Evolutionary conservation across 2,888 invertebrate genomes (phyloP).

Genomic region (Tillus elongatus): DNA sequence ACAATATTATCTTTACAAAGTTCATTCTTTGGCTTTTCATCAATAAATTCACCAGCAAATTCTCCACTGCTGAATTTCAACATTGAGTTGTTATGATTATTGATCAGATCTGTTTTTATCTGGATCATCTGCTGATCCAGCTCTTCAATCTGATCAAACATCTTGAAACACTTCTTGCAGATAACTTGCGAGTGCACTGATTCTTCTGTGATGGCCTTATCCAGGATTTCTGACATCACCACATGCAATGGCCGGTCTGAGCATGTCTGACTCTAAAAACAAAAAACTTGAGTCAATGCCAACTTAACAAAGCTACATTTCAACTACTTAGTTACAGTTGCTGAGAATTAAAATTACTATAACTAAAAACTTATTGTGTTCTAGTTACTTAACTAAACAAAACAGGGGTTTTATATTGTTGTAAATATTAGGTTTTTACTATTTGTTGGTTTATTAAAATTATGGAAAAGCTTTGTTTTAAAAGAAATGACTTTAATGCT

Average conservation of each 20-base stretch:
- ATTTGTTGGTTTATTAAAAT: too few species aligned
- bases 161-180: constrained; percentile 60
- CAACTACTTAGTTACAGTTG: too few species aligned
- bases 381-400: too few species aligned
- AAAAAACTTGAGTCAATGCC: too few species aligned
- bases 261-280: constrained; percentile 29
- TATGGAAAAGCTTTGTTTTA: too few species aligned
- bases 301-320: too few species aligned
- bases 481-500: too few species aligned
- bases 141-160: constrained; percentile 54
- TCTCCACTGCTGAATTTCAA: constrained; percentile 15
- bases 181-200: constrained; percentile 48
- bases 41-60: not conserved
- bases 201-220: constrained; percentile 44
- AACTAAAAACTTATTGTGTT: not conserved
- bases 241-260: constrained; percentile 31
- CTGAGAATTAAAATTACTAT: not conserved
- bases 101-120: constrained; percentile 46
- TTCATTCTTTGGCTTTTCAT: constrained; percentile 4
- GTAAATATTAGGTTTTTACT: too few species aligned
- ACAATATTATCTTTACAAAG: constrained; percentile 18
- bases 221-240: constrained; percentile 43
- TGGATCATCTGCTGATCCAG: constrained; percentile 45
- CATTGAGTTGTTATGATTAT: constrained; percentile 39
- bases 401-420: too few species aligned